Evolutionary conservation across 2,113 vertebrate species (phyloP).

Genomic region (Albula glossodonta): DNA sequence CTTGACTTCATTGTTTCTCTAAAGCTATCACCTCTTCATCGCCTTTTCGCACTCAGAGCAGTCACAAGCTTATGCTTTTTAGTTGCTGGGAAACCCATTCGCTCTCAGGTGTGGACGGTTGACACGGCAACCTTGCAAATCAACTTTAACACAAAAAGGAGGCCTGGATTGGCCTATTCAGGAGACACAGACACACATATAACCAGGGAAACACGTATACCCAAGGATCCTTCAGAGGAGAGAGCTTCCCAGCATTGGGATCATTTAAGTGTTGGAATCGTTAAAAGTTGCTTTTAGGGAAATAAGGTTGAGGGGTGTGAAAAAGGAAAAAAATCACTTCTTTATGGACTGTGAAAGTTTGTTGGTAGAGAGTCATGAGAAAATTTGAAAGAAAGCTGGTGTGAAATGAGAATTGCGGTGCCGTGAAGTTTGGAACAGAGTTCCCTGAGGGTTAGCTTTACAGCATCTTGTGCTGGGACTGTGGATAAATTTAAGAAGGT

Average conservation of each 20-base stretch:
- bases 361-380: neutral
- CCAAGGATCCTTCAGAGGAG: neutral
- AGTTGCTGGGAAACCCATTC: constrained; percentile 17
- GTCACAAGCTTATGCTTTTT: constrained; percentile 19
- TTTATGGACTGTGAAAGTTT: neutral
- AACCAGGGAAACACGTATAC: neutral
- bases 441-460: neutral
- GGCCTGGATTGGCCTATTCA: neutral
- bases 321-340: neutral
- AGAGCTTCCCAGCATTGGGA: neutral
- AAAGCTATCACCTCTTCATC: constrained; percentile 16
- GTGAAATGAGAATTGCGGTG: neutral
- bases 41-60: neutral
- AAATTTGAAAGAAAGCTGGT: neutral
- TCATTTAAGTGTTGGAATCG: neutral
- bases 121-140: constrained; percentile 3
- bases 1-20: neutral
- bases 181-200: neutral
- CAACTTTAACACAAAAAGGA: neutral
- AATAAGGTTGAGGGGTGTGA: neutral
- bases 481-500: neutral
- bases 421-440: neutral
- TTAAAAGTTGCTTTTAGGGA: constrained; percentile 1
- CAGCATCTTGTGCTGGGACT: neutral
- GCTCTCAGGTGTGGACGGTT: constrained; percentile 20